These are phyloP conservation scores for Pomatorhinus ruficollis DNA, from an alignment of 2,113 vertebrate species.

Conservation along the genomic window DNA sequence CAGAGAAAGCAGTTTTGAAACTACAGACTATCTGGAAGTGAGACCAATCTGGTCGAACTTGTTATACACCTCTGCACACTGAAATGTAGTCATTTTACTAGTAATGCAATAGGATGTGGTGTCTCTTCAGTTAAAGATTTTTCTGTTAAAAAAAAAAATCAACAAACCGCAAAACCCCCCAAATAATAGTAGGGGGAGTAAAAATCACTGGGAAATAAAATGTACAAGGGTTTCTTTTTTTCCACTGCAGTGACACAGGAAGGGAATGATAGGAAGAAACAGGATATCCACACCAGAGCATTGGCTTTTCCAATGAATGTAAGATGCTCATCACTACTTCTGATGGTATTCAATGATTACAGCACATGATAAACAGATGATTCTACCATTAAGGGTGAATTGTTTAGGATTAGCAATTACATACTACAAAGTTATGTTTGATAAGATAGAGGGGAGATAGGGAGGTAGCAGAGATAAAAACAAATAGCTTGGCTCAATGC, in stretches of 20 bases:
- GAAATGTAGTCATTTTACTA: not conserved
- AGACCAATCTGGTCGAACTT: not conserved
- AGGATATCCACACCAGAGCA: not conserved
- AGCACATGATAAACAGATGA: not conserved
- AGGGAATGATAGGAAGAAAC: not conserved
- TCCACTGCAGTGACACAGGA: not conserved
- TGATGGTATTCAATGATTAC: not conserved
- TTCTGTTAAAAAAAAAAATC: not conserved
- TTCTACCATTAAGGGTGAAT: not conserved
- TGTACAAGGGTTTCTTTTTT: not conserved
- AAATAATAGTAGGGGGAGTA: not conserved
- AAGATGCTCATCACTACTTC: not conserved
- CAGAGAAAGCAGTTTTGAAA: not conserved
- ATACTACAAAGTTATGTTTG: not conserved
- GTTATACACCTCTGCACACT: not conserved
- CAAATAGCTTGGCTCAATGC: not conserved
- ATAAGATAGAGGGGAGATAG: not conserved
- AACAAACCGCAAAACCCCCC: fast-evolving
- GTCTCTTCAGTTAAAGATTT: not conserved
- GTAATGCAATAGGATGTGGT: not conserved
- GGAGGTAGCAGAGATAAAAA: not conserved
- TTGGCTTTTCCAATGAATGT: not conserved
- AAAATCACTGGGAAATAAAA: not conserved
- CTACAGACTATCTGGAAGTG: not conserved
- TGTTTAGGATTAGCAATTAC: not conserved